A percentile compares a stretch with the other conserved stretches of the same genome.
phyloP scores from a whole-genome alignment of 1,140 invertebrate genomes.

The Ceratosolen fusciceps region DNA sequence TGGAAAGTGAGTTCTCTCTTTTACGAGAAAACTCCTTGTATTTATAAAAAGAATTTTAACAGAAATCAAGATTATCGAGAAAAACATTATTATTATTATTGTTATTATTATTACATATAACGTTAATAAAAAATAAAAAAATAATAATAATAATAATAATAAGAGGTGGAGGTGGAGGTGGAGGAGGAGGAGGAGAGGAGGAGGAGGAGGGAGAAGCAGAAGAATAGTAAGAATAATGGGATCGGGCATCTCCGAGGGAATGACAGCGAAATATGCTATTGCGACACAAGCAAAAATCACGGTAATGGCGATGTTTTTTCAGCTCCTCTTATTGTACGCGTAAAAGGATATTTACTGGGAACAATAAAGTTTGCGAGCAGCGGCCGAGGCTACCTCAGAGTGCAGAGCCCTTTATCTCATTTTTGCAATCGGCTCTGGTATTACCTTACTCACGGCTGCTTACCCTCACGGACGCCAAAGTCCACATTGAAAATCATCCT shows the following conservation, averaged over 20 bases:
- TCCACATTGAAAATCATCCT: not conserved
- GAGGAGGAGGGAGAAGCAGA: not conserved
- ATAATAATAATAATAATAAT: not conserved
- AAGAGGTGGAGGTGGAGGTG: too few species aligned
- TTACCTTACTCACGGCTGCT: not conserved
- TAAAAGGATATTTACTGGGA: conserved; percentile 10
- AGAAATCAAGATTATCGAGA: too few species aligned
- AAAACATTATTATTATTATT: not conserved
- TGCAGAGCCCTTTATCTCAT: not conserved
- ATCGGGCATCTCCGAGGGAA: not conserved
- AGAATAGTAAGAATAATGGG: not conserved
- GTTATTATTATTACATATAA: not conserved
- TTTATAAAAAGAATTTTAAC: too few species aligned
- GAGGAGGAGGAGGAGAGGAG: not conserved
- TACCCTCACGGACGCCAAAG: not conserved
- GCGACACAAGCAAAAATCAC: not conserved
- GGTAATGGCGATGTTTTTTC: not conserved
- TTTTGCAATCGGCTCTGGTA: not conserved
- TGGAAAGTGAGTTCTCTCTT: not conserved
- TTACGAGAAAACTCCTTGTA: too few species aligned
- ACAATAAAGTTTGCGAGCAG: not conserved
- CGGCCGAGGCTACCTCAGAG: not conserved
- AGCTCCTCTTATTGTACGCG: not conserved
- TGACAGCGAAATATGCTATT: not conserved
- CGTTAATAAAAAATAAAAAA: not conserved